Evolutionary conservation across 2,888 invertebrate genomes (phyloP).

Genomic region (Sphaerophoria taeniata): DNA sequence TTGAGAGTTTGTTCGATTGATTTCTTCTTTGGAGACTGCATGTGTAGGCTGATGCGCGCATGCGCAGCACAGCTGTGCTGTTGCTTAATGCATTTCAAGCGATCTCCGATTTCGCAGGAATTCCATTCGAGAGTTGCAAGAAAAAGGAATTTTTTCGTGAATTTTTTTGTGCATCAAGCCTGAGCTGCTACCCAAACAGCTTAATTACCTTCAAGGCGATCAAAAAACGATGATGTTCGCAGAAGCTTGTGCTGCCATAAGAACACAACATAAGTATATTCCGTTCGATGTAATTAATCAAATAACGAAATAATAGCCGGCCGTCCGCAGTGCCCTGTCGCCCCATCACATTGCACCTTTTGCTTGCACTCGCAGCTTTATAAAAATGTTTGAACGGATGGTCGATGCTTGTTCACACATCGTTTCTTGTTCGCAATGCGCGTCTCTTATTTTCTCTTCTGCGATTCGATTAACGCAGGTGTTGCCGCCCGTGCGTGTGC

Average conservation of each 20-base stretch:
- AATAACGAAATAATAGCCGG: slow-evolving; percentile 55
- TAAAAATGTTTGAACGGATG: slow-evolving; percentile 12
- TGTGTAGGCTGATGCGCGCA: slow-evolving; percentile 53
- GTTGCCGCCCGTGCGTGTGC: slow-evolving; percentile 40
- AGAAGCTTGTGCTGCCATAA: slow-evolving; percentile 11
- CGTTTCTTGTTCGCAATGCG: slow-evolving; percentile 61
- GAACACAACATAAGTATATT: slow-evolving; percentile 44
- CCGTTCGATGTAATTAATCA: slow-evolving; percentile 65
- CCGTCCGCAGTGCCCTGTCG: not conserved
- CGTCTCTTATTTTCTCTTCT: slow-evolving; percentile 39
- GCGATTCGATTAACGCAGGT: slow-evolving; percentile 62
- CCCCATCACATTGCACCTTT: not conserved
- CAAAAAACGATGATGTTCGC: slow-evolving; percentile 10
- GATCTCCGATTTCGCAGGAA: slow-evolving; percentile 65
- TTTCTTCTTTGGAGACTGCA: slow-evolving; percentile 34
- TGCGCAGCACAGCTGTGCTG: slow-evolving; percentile 34
- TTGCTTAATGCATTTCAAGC: slow-evolving; percentile 26
- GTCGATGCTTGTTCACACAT: slow-evolving; percentile 67
- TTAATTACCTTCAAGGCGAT: slow-evolving; percentile 64
- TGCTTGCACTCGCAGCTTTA: not conserved
- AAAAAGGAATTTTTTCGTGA: slow-evolving; percentile 24
- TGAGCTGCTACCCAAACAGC: slow-evolving; percentile 57
- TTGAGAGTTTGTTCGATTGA: slow-evolving; percentile 55
- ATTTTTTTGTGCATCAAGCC: not conserved
- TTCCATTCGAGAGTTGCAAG: slow-evolving; percentile 37